Evolutionary conservation across 2,113 vertebrate genomes (phyloP).

Genomic region (Hiodon alosoides): DNA sequence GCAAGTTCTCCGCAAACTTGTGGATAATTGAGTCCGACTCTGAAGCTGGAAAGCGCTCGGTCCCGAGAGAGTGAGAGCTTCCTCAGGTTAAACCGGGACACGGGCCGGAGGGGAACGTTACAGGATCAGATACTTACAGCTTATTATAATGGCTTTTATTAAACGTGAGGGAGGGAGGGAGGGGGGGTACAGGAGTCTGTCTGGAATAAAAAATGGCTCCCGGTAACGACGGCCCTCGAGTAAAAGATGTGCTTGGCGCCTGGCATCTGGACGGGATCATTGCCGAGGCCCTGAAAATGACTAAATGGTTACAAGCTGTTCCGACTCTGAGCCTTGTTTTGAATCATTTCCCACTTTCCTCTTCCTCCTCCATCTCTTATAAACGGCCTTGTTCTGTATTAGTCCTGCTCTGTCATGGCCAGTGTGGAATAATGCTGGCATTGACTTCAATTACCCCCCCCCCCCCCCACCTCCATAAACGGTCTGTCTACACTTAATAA

Average conservation of each 20-base stretch:
- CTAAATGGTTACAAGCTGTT: not conserved
- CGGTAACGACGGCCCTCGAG: too few species aligned
- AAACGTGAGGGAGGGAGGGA: not conserved
- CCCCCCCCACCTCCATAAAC: too few species aligned
- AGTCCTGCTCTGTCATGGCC: too few species aligned
- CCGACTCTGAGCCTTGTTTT: not conserved
- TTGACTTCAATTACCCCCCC: too few species aligned
- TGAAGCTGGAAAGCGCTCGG: not conserved
- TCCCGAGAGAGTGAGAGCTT: not conserved
- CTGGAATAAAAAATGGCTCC: not conserved
- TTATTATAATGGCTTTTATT: not conserved
- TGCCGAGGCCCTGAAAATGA: not conserved
- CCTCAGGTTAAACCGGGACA: not conserved
- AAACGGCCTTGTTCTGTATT: too few species aligned
- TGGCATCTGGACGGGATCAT: not conserved
- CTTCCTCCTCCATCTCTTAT: not conserved
- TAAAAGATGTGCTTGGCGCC: too few species aligned
- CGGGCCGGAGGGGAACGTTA: not conserved
- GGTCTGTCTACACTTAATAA: too few species aligned
- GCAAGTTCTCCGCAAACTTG: too few species aligned
- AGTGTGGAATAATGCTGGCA: too few species aligned
- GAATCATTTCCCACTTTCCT: not conserved
- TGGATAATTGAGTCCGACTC: too few species aligned
- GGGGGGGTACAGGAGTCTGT: not conserved
- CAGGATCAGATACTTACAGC: not conserved